Conservation (phyloP, 2,888 invertebrate species). For the Nematopogon swammerdamellus region DNA sequence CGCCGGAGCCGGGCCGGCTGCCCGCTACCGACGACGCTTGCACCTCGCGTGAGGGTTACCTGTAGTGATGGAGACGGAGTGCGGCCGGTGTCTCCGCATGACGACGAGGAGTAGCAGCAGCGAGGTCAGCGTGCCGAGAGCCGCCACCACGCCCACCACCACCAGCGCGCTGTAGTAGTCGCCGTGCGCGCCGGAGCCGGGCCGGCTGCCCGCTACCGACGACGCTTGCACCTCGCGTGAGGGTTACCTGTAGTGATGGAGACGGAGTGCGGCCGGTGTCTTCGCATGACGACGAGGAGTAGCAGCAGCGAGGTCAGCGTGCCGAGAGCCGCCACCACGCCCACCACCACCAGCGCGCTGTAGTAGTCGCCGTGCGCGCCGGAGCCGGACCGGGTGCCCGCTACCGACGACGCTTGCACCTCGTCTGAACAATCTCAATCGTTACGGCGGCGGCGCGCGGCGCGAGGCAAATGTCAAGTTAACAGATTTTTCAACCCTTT, state of each 20-base stretch:
- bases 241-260: slow-evolving; percentile 31
- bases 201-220: slow-evolving; percentile 44
- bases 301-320: slow-evolving; percentile 78
- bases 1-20: no score
- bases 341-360: slow-evolving; percentile 83
- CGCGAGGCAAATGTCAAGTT: no score
- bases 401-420: slow-evolving; percentile 43
- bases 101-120: slow-evolving; percentile 76
- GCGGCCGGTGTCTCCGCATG: slow-evolving; percentile 63
- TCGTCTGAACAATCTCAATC: slow-evolving; percentile 22
- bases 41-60: no score
- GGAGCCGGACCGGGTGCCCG: slow-evolving; percentile 36
- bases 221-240: no score
- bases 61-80: slow-evolving; percentile 41
- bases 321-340: slow-evolving; percentile 81
- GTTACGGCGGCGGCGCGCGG: no score
- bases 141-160: slow-evolving; percentile 83
- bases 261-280: slow-evolving; percentile 55
- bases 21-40: no score
- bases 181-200: slow-evolving; percentile 36
- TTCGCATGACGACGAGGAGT: slow-evolving; percentile 73
- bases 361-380: slow-evolving; percentile 71
- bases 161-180: slow-evolving; percentile 52
- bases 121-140: slow-evolving; percentile 79
- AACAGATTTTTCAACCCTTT: no score